These are phyloP conservation scores for Platypus cylindrus DNA, from an alignment of 2,888 invertebrate species.

Conservation along the genomic window DNA sequence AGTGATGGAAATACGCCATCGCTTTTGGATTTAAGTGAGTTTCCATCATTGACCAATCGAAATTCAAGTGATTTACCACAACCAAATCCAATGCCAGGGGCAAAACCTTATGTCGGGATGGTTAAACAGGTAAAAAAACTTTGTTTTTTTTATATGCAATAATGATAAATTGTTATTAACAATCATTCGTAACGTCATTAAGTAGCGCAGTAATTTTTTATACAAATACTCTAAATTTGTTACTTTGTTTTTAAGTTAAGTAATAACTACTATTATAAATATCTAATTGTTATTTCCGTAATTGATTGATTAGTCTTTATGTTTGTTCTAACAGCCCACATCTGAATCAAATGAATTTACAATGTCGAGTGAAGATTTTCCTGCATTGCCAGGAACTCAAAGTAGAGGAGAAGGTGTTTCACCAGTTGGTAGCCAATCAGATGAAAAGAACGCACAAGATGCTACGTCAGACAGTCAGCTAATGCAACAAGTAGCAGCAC, in stretches of 20 bases:
- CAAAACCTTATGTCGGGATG: conserved; percentile 92
- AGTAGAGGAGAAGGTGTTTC: conserved; percentile 55
- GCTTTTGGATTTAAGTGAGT: conserved; percentile 81
- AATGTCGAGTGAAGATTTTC: conserved; percentile 99
- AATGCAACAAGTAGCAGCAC: conserved; percentile 4
- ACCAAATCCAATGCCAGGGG: conserved; percentile 75
- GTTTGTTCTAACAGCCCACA: conserved; percentile 71
- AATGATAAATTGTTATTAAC: no score
- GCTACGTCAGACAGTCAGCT: conserved; percentile 16
- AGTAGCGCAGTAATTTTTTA: no score
- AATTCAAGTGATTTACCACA: conserved; percentile 67
- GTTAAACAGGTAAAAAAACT: conserved; percentile 55
- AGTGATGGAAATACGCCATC: conserved; percentile 56
- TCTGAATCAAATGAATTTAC: conserved; percentile 88
- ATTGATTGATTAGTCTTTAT: no score
- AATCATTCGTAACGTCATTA: no score
- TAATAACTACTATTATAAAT: no score
- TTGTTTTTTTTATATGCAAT: no score
- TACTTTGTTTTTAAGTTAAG: no score
- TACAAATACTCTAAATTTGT: no score
- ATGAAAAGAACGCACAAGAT: conserved; percentile 21
- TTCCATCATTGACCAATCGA: conserved; percentile 82
- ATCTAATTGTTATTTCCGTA: no score
- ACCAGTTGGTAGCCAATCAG: conserved; percentile 38
- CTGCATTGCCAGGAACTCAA: conserved; percentile 92